Conservation (phyloP, 2,797 vertebrate species). For the Ara ararauna region DNA sequence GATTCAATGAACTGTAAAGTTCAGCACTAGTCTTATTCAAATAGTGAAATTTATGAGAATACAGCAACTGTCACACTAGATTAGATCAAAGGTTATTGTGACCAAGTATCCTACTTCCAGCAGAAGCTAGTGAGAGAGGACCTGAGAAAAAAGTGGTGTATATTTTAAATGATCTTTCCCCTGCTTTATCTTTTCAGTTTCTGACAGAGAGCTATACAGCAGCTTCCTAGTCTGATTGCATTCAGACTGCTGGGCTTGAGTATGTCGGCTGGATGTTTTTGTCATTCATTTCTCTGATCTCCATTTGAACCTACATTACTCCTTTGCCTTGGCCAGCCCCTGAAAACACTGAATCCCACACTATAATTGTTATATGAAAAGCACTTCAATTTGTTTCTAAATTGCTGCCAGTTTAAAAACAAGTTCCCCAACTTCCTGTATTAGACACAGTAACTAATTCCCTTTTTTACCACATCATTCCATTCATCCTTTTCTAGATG, state of each 20-base stretch:
- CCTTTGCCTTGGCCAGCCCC: neutral
- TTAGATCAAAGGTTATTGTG: constrained; percentile 19
- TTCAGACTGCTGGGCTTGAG: neutral
- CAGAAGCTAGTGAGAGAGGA: neutral
- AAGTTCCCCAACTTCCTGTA: neutral
- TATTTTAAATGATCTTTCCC: neutral
- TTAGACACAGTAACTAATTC: constrained; percentile 4
- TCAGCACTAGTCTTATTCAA: neutral
- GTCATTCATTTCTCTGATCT: neutral
- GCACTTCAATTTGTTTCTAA: constrained; percentile 9
- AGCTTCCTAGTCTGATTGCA: neutral
- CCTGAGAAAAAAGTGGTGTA: neutral
- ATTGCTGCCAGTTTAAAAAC: neutral
- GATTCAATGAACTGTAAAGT: constrained; percentile 2
- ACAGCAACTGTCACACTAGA: neutral
- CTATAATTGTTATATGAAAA: neutral
- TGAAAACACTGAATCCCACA: neutral
- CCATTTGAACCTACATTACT: neutral
- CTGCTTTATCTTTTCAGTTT: neutral
- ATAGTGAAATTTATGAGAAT: constrained; percentile 3
- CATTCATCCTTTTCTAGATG: constrained; percentile 23
- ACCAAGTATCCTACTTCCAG: neutral
- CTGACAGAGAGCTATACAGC: neutral
- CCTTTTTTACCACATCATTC: neutral
- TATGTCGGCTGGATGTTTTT: neutral